These are phyloP conservation scores for Austrolebias charrua DNA, from an alignment of 2,797 vertebrate species.

Conservation along the genomic window DNA sequence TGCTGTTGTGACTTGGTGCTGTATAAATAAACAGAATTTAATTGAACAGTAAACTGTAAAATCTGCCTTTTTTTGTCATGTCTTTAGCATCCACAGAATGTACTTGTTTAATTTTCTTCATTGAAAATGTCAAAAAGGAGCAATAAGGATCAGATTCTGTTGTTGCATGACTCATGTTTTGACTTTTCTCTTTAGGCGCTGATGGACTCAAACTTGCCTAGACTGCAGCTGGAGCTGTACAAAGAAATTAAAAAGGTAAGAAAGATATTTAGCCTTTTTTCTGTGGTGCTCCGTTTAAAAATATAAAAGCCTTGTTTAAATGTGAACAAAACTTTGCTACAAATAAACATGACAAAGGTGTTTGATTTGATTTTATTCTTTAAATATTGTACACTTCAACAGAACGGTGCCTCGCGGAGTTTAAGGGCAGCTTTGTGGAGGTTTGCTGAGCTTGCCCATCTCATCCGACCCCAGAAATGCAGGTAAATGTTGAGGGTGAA, in stretches of 20 bases:
- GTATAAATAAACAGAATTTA: too few relatives aligned
- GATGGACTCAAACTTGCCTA: slow-evolving; percentile 96
- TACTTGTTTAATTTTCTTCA: too few relatives aligned
- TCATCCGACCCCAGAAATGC: slow-evolving; percentile 98
- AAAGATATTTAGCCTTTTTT: neutral
- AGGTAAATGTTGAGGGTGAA: slow-evolving; percentile 75
- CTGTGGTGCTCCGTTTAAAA: neutral
- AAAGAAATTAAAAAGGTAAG: slow-evolving; percentile 99
- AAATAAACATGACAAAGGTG: too few relatives aligned
- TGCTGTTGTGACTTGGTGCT: too few relatives aligned
- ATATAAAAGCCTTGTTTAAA: too few relatives aligned
- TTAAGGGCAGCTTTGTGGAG: slow-evolving; percentile 96
- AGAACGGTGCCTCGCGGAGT: slow-evolving; percentile 96
- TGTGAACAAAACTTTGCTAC: too few relatives aligned
- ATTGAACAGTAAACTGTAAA: too few relatives aligned
- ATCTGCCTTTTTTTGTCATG: too few relatives aligned
- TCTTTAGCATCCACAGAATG: too few relatives aligned
- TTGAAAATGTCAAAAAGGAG: too few relatives aligned
- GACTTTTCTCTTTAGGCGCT: slow-evolving; percentile 81
- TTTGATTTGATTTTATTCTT: neutral
- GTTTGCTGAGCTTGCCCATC: slow-evolving; percentile 96
- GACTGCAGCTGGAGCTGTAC: slow-evolving; percentile 95
- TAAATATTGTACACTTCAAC: slow-evolving; percentile 11
- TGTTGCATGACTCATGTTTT: too few relatives aligned
- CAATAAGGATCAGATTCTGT: too few relatives aligned